These are phyloP conservation scores for Turnix velox DNA, from an alignment of 2,113 vertebrate species.

Conservation along the genomic window DNA sequence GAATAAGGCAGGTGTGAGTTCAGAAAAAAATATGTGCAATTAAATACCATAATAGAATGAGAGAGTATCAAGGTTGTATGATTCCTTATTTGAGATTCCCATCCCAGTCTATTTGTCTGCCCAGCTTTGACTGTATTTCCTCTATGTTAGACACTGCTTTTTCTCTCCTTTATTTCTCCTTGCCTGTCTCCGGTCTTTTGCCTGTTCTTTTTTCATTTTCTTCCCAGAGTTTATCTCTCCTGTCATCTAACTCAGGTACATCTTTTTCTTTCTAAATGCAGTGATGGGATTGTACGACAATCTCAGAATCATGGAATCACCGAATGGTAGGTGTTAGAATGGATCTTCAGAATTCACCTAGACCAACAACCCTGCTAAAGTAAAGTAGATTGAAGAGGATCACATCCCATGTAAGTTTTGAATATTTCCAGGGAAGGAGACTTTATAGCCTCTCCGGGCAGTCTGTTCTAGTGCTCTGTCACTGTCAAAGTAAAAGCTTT, in stretches of 20 bases:
- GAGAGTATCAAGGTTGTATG: not conserved
- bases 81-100: not conserved
- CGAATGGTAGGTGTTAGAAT: not conserved
- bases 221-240: not conserved
- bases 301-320: not conserved
- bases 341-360: not conserved
- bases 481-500: not conserved
- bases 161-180: not conserved
- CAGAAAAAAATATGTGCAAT: not conserved
- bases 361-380: not conserved
- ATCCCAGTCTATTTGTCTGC: not conserved
- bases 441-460: not conserved
- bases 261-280: not conserved
- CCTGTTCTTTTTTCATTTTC: not conserved
- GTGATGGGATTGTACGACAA: not conserved
- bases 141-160: not conserved
- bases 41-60: not conserved
- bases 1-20: not conserved
- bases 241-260: rapidly evolving
- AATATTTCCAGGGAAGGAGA: not conserved
- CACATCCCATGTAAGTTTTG: not conserved
- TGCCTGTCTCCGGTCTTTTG: not conserved
- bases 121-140: not conserved
- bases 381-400: not conserved
- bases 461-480: not conserved